Conservation (phyloP, 1,140 invertebrate species). For the Drosophila ohnishii region DNA sequence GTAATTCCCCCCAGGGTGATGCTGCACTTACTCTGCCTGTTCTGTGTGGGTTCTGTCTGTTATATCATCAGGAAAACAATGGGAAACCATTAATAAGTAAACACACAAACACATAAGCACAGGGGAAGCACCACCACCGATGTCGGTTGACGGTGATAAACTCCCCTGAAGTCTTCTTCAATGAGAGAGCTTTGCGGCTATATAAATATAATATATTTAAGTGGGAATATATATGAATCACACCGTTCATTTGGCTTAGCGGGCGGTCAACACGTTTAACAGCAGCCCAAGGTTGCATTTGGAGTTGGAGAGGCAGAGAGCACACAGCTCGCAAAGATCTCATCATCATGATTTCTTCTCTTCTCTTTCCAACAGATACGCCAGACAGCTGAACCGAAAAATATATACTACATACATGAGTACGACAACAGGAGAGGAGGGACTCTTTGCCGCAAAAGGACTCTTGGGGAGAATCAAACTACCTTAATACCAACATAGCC, state of each 20-base stretch:
- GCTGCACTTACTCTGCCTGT: conserved; percentile 3
- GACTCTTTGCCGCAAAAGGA: conserved; percentile 31
- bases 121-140: conserved; percentile 5
- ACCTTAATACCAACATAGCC: conserved; percentile 42
- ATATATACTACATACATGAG: conserved; percentile 53
- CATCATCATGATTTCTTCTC: conserved; percentile 5
- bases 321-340: conserved; percentile 1
- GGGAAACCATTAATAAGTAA: conserved; percentile 12
- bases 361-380: conserved; percentile 21
- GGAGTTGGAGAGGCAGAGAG: conserved; percentile 7
- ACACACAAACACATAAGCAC: neutral
- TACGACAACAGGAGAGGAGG: conserved; percentile 38
- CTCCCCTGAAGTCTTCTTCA: conserved; percentile 13
- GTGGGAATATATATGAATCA: conserved; percentile 11
- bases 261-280: conserved; percentile 17
- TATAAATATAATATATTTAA: conserved; percentile 11
- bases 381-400: conserved; percentile 18
- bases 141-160: conserved; percentile 6
- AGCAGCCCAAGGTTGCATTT: conserved; percentile 19
- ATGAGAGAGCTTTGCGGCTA: conserved; percentile 6
- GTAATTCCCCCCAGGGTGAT: conserved; percentile 13
- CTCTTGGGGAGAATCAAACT: conserved; percentile 36
- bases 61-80: conserved; percentile 19
- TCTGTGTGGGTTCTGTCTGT: conserved; percentile 2
- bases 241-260: conserved; percentile 13